Conservation (phyloP, 37 sponge, comb jelly and placozoan genomes). For the Diacarnus erythraeanus region DNA sequence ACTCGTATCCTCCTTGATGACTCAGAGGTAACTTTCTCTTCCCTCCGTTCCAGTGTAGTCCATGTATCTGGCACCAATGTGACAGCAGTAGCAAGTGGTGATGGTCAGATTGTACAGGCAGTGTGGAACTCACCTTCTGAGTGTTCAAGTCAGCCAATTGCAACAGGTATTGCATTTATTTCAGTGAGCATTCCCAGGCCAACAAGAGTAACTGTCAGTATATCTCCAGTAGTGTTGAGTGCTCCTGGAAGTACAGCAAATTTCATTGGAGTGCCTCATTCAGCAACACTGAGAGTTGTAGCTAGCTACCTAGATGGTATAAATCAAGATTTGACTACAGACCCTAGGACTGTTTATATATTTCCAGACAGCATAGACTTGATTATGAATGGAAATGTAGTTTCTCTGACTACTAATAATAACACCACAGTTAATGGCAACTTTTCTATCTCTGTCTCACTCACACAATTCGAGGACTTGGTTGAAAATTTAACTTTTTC, state of each 20-base stretch:
- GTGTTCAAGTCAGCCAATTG: conserved; percentile 9
- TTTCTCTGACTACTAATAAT: neutral
- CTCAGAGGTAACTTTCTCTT: conserved; percentile 6
- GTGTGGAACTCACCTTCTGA: conserved; percentile 16
- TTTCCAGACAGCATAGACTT: neutral
- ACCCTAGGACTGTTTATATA: conserved; percentile 31
- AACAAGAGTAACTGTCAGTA: neutral
- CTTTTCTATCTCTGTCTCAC: conserved; percentile 28
- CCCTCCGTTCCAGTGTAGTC: conserved; percentile 40
- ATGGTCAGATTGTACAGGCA: conserved; percentile 48
- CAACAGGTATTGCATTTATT: conserved; percentile 16
- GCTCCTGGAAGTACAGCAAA: conserved; percentile 15
- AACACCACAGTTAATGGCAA: conserved; percentile 10
- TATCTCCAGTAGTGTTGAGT: conserved; percentile 6
- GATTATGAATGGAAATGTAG: neutral
- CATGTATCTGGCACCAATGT: conserved; percentile 13
- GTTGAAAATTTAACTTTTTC: conserved; percentile 7
- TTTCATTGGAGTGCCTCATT: conserved; percentile 26
- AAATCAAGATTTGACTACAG: conserved; percentile 32
- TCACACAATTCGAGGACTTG: conserved; percentile 38
- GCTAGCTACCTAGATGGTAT: conserved; percentile 27
- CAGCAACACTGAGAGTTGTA: neutral
- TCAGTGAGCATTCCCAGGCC: conserved; percentile 31
- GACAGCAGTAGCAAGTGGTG: conserved; percentile 15
- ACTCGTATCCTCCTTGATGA: conserved; percentile 32